Evolutionary conservation across 2,888 invertebrate species (phyloP).

Genomic region (Xanthia icteritia): DNA sequence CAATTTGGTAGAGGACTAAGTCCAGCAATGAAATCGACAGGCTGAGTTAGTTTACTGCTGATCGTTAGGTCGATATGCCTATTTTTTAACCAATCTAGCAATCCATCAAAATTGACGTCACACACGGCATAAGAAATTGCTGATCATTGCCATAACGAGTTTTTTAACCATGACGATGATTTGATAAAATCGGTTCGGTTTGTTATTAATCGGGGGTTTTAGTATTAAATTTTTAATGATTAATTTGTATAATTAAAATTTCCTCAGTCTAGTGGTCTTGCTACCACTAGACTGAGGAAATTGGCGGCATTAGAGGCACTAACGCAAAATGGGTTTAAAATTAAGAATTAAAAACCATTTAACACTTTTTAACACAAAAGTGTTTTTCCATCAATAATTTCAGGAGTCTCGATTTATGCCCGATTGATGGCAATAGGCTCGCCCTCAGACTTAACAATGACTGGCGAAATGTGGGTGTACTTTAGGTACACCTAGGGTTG

Average conservation of each 20-base stretch:
- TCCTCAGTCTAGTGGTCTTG: background rate
- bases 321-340: background rate
- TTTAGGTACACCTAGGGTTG: background rate
- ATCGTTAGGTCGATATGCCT: background rate
- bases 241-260: background rate
- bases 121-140: background rate
- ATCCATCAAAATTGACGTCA: conserved; percentile 9
- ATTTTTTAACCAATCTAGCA: background rate
- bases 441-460: background rate
- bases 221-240: background rate
- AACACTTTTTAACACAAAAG: no score
- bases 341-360: no score
- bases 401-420: no score
- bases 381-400: background rate
- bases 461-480: background rate
- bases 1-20: background rate
- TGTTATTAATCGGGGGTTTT: background rate
- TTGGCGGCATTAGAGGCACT: no score
- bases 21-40: background rate
- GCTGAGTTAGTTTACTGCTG: background rate
- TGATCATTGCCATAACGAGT: background rate
- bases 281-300: no score
- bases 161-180: background rate
- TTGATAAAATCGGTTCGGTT: background rate
- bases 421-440: background rate